Percentiles rank a stretch among this genome's conserved stretches.
Evolutionary conservation across 2,888 invertebrate genomes (phyloP).

Genomic region (Drosophila helvetica): DNA sequence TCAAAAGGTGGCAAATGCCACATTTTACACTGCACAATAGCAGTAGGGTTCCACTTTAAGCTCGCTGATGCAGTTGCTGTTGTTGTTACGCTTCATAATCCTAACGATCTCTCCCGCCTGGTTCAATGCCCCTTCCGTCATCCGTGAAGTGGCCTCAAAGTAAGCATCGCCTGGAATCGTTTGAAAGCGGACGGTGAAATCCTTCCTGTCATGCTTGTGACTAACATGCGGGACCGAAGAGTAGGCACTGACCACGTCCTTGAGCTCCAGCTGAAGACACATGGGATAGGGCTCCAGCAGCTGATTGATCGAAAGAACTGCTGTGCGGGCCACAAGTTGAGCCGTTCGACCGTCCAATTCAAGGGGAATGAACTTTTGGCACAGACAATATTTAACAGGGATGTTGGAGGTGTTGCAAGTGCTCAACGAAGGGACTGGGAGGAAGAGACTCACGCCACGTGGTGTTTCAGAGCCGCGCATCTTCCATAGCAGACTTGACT

Average conservation of each 20-base stretch:
- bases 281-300: conserved; percentile 28
- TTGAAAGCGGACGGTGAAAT: conserved; percentile 23
- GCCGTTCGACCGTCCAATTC: neutral
- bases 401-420: conserved; percentile 91
- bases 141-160: conserved; percentile 20
- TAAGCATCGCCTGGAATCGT: conserved; percentile 23
- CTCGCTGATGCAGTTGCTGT: conserved; percentile 29
- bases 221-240: neutral
- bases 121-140: neutral
- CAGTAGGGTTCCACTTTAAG: conserved; percentile 22
- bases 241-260: conserved; percentile 24
- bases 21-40: conserved; percentile 9
- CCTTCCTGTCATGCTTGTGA: neutral
- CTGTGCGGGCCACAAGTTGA: conserved; percentile 1
- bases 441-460: conserved; percentile 89
- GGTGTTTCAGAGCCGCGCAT: conserved; percentile 79
- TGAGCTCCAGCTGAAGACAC: conserved; percentile 23
- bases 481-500: conserved; percentile 46
- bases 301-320: conserved; percentile 28
- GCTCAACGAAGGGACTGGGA: conserved; percentile 87
- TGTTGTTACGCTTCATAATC: conserved; percentile 4
- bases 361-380: conserved; percentile 84
- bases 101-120: conserved; percentile 31
- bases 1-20: no score
- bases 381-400: conserved; percentile 93